A percentile compares a stretch with the other conserved stretches of the same genome.
Evolutionary conservation across 2,888 invertebrate species (phyloP).

Genomic region (Elgonia sp.): DNA sequence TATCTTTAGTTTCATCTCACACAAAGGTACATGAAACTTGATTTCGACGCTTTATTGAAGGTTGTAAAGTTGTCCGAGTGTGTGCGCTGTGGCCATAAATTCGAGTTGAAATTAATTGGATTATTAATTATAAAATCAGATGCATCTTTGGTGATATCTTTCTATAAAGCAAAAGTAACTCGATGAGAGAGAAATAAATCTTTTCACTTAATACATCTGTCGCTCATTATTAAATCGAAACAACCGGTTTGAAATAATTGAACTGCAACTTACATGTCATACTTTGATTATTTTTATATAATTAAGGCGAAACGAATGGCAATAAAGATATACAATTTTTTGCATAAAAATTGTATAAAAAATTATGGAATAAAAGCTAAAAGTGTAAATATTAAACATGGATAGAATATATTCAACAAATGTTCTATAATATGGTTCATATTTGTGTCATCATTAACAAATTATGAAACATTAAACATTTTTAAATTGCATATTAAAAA

Average conservation of each 20-base stretch:
- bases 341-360: no score
- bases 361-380: no score
- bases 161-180: conserved; percentile 38
- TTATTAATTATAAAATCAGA: conserved; percentile 8
- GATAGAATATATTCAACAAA: no score
- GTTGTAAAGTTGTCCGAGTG: neutral
- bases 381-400: no score
- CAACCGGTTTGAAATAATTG: conserved; percentile 55
- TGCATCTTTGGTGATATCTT: neutral
- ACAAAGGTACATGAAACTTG: neutral
- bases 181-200: conserved; percentile 39
- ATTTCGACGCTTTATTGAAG: neutral
- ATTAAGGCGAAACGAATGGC: no score
- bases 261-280: conserved; percentile 15
- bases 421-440: no score
- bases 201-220: conserved; percentile 36
- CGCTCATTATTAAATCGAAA: conserved; percentile 20
- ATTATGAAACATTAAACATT: no score
- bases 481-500: no score
- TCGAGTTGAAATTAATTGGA: conserved; percentile 16
- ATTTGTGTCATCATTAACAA: no score
- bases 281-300: no score
- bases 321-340: neutral
- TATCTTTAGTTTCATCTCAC: conserved; percentile 10
- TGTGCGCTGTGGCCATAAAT: neutral